These are phyloP conservation scores for Corythornis vintsioides DNA, from an alignment of 2,113 vertebrate species.

Conservation along the genomic window DNA sequence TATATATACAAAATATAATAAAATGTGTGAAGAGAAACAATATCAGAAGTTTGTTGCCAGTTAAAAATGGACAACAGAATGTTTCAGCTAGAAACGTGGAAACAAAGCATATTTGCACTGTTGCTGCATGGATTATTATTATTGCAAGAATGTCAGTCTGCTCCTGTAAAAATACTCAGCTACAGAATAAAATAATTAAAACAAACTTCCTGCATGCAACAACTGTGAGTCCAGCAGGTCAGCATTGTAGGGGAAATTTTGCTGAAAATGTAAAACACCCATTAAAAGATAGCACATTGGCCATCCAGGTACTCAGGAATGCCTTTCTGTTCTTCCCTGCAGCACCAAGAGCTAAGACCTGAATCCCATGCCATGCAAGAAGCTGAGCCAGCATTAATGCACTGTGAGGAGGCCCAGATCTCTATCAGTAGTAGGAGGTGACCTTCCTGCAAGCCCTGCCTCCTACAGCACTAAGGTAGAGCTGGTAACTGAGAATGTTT, in stretches of 20 bases:
- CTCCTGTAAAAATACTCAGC: background rate
- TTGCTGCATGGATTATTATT: background rate
- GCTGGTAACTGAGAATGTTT: background rate
- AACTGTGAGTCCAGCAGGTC: background rate
- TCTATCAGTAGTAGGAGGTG: background rate
- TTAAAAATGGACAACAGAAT: background rate
- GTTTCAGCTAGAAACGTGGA: background rate
- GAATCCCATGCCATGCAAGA: too few species aligned
- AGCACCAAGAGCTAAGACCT: too few species aligned
- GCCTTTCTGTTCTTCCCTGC: too few species aligned
- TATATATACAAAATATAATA: too few species aligned
- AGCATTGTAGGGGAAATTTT: background rate
- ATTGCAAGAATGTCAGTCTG: background rate
- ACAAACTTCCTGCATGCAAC: background rate
- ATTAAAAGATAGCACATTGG: background rate
- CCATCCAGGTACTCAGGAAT: too few species aligned
- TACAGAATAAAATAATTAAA: background rate
- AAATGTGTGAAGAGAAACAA: too few species aligned
- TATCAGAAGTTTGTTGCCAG: too few species aligned
- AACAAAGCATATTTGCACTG: background rate
- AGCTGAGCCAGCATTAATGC: background rate
- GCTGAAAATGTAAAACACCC: slow-evolving; percentile 40
- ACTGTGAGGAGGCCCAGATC: background rate
- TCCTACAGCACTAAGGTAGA: background rate
- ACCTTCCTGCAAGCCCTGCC: background rate